Evolutionary conservation across 2,797 vertebrate genomes (phyloP).

Genomic region (Trematomus bernacchii): DNA sequence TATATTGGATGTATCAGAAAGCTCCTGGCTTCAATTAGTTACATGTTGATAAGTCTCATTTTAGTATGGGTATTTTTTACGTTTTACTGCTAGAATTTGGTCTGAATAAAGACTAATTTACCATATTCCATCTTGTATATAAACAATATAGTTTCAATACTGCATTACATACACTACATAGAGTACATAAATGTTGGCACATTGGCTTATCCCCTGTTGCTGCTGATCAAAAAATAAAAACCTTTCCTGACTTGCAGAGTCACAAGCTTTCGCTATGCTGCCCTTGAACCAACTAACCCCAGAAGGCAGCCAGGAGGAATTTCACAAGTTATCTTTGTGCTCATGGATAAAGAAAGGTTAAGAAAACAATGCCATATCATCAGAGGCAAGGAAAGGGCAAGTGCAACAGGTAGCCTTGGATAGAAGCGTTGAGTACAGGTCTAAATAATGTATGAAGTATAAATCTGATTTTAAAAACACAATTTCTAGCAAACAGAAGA

Average conservation of each 20-base stretch:
- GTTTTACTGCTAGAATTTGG: too few relatives aligned
- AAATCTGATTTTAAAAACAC: too few relatives aligned
- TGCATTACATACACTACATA: not conserved
- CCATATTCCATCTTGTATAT: not conserved
- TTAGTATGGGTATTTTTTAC: not conserved
- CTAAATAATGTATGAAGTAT: not conserved
- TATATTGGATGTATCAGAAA: not conserved
- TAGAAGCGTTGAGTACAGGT: conserved; percentile 18
- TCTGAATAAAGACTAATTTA: too few relatives aligned
- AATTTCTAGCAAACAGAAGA: too few relatives aligned
- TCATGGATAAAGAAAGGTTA: conserved; percentile 64
- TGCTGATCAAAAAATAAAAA: conserved; percentile 42
- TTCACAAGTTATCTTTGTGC: conserved; percentile 81
- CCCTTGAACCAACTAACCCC: conserved; percentile 48
- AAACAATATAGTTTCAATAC: not conserved
- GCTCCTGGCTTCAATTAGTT: not conserved
- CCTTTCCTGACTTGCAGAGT: conserved; percentile 30
- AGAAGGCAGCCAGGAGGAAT: conserved; percentile 73
- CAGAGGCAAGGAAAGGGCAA: conserved; percentile 44
- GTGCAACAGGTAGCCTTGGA: conserved; percentile 21
- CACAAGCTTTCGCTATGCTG: conserved; percentile 64
- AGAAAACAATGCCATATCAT: conserved; percentile 68
- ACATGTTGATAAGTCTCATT: not conserved
- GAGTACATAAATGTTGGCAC: conserved; percentile 5
- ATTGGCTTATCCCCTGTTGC: conserved; percentile 58